phyloP scores from a whole-genome alignment of 1,140 invertebrate species.

The Drosophila nannoptera region DNA sequence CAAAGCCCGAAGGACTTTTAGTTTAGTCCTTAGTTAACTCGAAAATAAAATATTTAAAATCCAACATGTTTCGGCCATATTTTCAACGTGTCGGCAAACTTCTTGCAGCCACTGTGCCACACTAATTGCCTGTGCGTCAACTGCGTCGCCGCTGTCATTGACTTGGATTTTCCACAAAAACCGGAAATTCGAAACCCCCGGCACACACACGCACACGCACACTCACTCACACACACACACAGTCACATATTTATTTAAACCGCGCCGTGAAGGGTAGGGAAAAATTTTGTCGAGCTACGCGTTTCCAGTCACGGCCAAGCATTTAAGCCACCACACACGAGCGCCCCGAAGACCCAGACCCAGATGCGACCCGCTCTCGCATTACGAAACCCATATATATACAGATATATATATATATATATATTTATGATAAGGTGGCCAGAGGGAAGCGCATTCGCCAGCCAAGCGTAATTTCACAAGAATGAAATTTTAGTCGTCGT shows the following conservation, averaged over 20 bases:
- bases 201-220: neutral
- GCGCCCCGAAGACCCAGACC: slow-evolving; percentile 19
- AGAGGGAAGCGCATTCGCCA: slow-evolving; percentile 12
- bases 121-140: slow-evolving; percentile 30
- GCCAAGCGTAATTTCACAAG: slow-evolving; percentile 32
- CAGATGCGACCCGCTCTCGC: slow-evolving; percentile 31
- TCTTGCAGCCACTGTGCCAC: slow-evolving; percentile 13
- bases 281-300: slow-evolving; percentile 16
- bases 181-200: slow-evolving; percentile 35
- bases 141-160: slow-evolving; percentile 29
- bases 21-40: neutral
- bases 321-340: slow-evolving; percentile 31
- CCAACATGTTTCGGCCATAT: neutral
- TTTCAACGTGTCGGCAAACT: neutral
- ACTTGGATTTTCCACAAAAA: slow-evolving; percentile 34
- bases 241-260: slow-evolving; percentile 4
- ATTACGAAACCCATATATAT: slow-evolving; percentile 26
- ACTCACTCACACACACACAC: neutral
- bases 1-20: slow-evolving; percentile 7
- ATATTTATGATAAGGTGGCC: slow-evolving; percentile 20
- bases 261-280: slow-evolving; percentile 28
- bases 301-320: slow-evolving; percentile 29
- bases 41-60: slow-evolving; percentile 7
- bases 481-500: slow-evolving; percentile 34
- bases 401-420: slow-evolving; percentile 9